Conservation (phyloP, 2,888 invertebrate genomes). For the Tetragonisca angustula region DNA sequence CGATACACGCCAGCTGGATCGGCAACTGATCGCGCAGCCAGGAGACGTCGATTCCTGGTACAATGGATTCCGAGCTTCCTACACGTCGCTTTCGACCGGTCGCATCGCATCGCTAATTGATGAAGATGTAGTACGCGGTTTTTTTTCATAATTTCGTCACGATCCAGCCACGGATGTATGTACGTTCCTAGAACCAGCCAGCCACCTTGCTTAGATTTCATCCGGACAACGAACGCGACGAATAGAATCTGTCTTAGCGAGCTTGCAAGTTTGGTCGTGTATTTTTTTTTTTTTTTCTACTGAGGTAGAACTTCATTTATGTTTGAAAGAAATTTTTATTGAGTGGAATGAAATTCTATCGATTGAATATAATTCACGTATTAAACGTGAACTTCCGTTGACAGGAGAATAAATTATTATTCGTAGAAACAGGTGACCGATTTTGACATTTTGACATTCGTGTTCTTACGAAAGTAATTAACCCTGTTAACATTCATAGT, state of each 20-base stretch:
- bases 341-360: no score
- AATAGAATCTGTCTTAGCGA: background rate
- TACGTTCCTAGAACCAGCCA: constrained; percentile 7
- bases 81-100: constrained; percentile 71
- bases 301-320: no score
- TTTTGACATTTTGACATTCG: no score
- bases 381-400: no score
- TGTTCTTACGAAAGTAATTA: no score
- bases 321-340: no score
- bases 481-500: no score
- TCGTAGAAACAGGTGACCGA: no score
- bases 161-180: background rate
- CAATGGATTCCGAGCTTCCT: constrained; percentile 64
- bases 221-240: background rate
- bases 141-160: constrained; percentile 60
- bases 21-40: constrained; percentile 48
- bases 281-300: no score
- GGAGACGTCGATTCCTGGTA: constrained; percentile 62
- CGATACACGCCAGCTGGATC: constrained; percentile 46
- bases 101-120: constrained; percentile 71
- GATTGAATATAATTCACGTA: no score
- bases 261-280: no score
- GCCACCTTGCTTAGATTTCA: background rate
- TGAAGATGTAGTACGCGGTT: constrained; percentile 71
- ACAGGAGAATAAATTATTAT: no score